Evolutionary conservation across 2,888 invertebrate genomes (phyloP), one percentile per base, ranked within the genome.

Genomic region (Cryptocephalus primarius): DNA sequence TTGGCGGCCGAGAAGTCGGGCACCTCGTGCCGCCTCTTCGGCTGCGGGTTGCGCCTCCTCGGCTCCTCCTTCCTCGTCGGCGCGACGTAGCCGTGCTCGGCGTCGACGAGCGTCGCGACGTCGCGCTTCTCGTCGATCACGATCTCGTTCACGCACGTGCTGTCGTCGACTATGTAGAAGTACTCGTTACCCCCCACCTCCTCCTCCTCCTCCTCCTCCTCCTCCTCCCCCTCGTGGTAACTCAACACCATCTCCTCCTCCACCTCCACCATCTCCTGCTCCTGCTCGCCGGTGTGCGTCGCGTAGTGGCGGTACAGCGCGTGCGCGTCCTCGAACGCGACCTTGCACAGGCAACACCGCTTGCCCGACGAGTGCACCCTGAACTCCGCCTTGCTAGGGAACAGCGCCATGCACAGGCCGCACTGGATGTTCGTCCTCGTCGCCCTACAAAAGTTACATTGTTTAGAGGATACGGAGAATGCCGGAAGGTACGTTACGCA

Each of bases 1-100:
- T 61, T 63, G 0, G 69, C 60, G 0, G 69, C 61, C 1, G 69
- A 66, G 51, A 70, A 70, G 49, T 70, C 68, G 1, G 70, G 69
- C 32, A 67, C 59, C 46, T 67, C 67, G 50, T 67, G 67, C 1
- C 61, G 56, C 42, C 56, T 58, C 49, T 61, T 64, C 13, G 62
- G 59, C 31, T 59, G 61, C 4, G 56, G 52, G 9, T 56, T 49
- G 34, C 66, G 53, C 1, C 59, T 46, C 48, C 59, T 59, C 8
- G 61, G 53, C 2, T 52, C 38, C 0, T 42, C 1, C 9, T n/a
- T n/a, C n/a, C 4, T 8, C 22, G 14, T 41, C 31, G 8, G 22
- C 11, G 31, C 31, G 32, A n/a, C n/a, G n/a, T n/a, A n/a, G n/a
- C n/a, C n/a, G 51, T 70, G 70, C 48, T 70, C 70, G 6, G 67